Evolutionary conservation across 2,113 vertebrate species (phyloP).

Genomic region (Manacus vitellinus): DNA sequence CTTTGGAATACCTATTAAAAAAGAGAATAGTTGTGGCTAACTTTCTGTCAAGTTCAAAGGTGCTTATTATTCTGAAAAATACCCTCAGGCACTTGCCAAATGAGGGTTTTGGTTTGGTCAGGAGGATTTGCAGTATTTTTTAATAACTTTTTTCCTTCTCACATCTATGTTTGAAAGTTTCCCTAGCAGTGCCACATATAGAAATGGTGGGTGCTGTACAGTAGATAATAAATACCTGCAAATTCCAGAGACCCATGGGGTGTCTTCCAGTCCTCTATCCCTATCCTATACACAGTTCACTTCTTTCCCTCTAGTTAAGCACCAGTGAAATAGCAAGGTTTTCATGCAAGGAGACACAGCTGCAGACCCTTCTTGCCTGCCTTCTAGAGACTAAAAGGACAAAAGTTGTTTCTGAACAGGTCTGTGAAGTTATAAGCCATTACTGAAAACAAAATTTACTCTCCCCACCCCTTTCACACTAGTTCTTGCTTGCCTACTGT

Average conservation of each 20-base stretch:
- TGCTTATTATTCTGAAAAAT: background rate
- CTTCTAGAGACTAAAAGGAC: background rate
- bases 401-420: background rate
- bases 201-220: background rate
- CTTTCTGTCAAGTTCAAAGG: constrained; percentile 13
- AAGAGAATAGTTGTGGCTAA: constrained; percentile 3
- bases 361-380: background rate
- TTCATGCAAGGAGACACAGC: background rate
- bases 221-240: background rate
- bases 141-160: background rate
- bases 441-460: background rate
- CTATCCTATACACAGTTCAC: background rate
- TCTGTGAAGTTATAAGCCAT: background rate
- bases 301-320: background rate
- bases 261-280: background rate
- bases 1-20: constrained; percentile 41
- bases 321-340: background rate
- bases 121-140: background rate
- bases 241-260: background rate
- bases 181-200: background rate
- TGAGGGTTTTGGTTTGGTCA: background rate
- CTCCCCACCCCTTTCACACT: constrained; percentile 17
- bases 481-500: constrained; percentile 25
- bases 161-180: background rate
- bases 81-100: background rate